Conservation (phyloP, 2,797 vertebrate species). For the Ficedula albicollis region DNA sequence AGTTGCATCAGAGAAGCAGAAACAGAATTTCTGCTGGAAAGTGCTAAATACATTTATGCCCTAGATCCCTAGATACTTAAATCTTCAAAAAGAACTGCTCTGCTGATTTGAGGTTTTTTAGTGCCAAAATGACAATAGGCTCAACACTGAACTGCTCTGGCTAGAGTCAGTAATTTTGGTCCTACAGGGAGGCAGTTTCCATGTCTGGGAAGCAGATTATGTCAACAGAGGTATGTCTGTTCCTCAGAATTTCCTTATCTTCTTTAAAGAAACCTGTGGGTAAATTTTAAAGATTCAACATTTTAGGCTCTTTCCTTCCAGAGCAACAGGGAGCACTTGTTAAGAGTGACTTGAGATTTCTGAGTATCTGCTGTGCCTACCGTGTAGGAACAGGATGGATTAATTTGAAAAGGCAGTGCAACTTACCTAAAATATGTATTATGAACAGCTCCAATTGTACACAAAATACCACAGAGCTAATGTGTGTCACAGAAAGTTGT, state of each 20-base stretch:
- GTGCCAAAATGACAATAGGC: background rate
- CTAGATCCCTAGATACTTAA: background rate
- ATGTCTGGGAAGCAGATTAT: rapidly evolving
- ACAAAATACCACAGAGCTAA: background rate
- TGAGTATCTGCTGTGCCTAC: background rate
- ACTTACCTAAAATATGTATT: background rate
- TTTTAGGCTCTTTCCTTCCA: background rate
- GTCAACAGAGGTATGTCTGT: background rate
- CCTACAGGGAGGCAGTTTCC: background rate
- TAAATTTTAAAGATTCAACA: background rate
- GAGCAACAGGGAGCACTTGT: background rate
- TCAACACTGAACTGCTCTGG: background rate
- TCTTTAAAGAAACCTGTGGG: background rate
- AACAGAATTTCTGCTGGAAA: background rate
- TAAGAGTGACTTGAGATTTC: background rate
- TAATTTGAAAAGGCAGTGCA: background rate
- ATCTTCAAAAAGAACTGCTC: background rate
- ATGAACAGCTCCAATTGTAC: background rate
- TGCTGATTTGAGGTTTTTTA: background rate
- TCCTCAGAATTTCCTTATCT: background rate
- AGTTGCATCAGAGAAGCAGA: background rate
- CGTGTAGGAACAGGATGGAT: background rate
- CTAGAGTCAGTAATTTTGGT: background rate
- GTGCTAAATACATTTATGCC: background rate
- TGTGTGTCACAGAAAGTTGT: background rate